Evolutionary conservation across 2,888 invertebrate genomes (phyloP).

Genomic region (Lasiommata megera): DNA sequence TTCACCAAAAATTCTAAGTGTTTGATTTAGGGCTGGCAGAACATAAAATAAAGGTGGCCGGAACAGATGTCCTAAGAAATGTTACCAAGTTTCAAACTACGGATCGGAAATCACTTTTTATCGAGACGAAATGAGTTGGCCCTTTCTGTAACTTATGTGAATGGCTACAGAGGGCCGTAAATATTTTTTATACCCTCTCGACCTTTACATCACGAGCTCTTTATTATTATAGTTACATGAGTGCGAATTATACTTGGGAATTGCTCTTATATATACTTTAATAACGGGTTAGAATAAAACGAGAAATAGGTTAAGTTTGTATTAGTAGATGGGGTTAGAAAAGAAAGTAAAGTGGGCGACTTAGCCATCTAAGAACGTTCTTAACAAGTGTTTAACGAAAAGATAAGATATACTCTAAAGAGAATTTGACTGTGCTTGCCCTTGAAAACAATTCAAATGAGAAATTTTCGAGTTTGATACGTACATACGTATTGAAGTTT

Average conservation of each 20-base stretch:
- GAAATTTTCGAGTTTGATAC: too few species aligned
- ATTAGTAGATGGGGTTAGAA: too few species aligned
- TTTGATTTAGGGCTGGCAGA: constrained; percentile 30
- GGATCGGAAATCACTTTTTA: constrained; percentile 38
- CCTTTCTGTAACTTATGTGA: constrained; percentile 35
- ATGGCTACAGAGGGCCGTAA: constrained; percentile 31
- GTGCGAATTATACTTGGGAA: constrained; percentile 14
- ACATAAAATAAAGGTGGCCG: constrained; percentile 38
- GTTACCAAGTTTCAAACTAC: constrained; percentile 36
- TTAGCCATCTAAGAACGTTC: too few species aligned
- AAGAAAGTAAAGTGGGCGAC: too few species aligned
- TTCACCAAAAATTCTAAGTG: constrained; percentile 13
- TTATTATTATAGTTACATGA: constrained; percentile 20
- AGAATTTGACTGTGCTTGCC: too few species aligned
- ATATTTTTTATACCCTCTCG: constrained; percentile 23
- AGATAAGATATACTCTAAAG: too few species aligned
- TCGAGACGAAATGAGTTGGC: constrained; percentile 30
- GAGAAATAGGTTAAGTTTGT: not conserved
- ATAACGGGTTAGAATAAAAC: not conserved
- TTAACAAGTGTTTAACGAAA: too few species aligned
- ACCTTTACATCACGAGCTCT: constrained; percentile 16
- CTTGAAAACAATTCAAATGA: too few species aligned
- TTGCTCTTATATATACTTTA: not conserved
- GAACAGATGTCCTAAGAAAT: constrained; percentile 39
- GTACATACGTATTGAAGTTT: too few species aligned